Conservation (phyloP, 2,113 vertebrate genomes). For the Clarias macrocephalus region DNA sequence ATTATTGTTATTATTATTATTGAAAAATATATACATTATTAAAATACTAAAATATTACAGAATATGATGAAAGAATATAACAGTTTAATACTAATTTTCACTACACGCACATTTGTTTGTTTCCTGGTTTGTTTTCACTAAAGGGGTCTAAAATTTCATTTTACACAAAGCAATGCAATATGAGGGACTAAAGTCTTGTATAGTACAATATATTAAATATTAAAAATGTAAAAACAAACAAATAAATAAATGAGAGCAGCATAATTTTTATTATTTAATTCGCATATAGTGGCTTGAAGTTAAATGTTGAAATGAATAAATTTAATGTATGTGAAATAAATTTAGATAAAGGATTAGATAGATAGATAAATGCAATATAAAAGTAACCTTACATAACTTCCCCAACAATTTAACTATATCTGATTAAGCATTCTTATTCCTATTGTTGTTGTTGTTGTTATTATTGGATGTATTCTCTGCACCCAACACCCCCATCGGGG, state of each 20-base stretch:
- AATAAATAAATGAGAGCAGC: background rate
- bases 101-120: too few relatives aligned
- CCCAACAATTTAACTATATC: too few relatives aligned
- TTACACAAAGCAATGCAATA: background rate
- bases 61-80: too few relatives aligned
- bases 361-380: too few relatives aligned
- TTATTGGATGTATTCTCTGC: background rate
- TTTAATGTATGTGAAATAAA: background rate
- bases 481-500: rapidly evolving
- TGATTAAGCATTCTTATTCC: too few relatives aligned
- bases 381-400: too few relatives aligned
- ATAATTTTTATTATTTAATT: background rate
- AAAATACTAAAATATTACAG: too few relatives aligned
- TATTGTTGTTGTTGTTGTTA: background rate
- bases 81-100: too few relatives aligned
- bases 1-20: too few relatives aligned
- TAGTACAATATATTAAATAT: background rate
- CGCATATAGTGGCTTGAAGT: background rate
- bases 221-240: background rate
- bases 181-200: background rate
- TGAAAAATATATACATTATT: too few relatives aligned
- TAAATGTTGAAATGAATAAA: background rate
- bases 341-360: background rate
- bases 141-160: background rate
- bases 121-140: background rate